A percentile compares a stretch with the other conserved stretches of the same genome.
phyloP scores from a whole-genome alignment of 2,113 vertebrate species.

The Limanda limanda region DNA sequence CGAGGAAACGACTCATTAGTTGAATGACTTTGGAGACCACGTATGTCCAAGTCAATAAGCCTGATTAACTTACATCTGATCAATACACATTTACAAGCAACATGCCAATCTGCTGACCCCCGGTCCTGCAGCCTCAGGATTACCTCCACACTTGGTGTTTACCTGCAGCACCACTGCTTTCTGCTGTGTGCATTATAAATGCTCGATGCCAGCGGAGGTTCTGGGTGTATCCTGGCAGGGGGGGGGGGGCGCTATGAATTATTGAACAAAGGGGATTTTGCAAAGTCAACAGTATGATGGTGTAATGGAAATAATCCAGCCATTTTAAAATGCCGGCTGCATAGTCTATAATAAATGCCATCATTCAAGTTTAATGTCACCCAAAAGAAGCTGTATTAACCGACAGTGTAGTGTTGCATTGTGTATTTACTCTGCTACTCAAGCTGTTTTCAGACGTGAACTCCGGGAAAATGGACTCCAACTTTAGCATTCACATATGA shows the following conservation, averaged over 20 bases:
- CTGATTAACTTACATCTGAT: constrained; percentile 65
- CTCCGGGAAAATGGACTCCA: too few species aligned
- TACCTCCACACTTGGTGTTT: constrained; percentile 9
- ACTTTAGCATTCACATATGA: too few species aligned
- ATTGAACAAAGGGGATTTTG: constrained; percentile 38
- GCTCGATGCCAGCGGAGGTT: constrained; percentile 10
- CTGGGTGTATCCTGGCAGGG: constrained; percentile 4
- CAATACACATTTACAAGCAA: constrained; percentile 62
- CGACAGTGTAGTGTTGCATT: neutral
- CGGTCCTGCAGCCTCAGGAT: constrained; percentile 31
- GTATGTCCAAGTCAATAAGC: constrained; percentile 58
- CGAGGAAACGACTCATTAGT: constrained; percentile 54
- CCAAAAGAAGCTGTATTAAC: neutral
- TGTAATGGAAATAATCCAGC: constrained; percentile 19
- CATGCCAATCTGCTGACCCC: constrained; percentile 54
- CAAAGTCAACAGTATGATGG: constrained; percentile 32
- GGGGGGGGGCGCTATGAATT: constrained; percentile 28
- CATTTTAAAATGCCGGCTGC: neutral
- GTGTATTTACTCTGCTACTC: too few species aligned
- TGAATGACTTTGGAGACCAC: constrained; percentile 59
- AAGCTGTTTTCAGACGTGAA: too few species aligned
- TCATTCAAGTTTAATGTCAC: neutral
- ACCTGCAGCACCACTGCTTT: constrained; percentile 13
- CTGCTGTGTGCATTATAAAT: constrained; percentile 47
- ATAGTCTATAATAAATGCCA: neutral